phyloP scores from a whole-genome alignment of 2,888 invertebrate genomes.

The Loripinus fragilis region DNA sequence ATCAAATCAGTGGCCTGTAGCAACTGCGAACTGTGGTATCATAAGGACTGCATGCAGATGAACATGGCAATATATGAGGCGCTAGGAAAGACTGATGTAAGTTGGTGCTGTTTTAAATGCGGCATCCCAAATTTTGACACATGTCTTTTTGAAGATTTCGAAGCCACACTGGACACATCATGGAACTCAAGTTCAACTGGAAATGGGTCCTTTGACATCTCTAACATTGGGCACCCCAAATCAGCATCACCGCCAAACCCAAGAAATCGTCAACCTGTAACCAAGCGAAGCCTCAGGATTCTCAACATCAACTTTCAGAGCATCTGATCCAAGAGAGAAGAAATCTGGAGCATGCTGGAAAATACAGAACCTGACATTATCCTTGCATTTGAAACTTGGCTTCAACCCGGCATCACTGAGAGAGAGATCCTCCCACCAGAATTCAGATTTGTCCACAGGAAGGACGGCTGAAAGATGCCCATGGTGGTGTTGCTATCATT shows the following conservation, averaged over 20 bases:
- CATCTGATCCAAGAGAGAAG: conserved; percentile 19
- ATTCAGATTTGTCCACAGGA: conserved; percentile 8
- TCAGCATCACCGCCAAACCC: not conserved
- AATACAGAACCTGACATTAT: not conserved
- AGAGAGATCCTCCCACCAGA: conserved; percentile 12
- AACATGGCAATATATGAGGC: conserved; percentile 18
- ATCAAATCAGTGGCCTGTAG: not conserved
- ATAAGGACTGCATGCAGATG: conserved; percentile 6
- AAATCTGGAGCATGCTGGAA: not conserved
- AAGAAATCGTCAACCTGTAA: not conserved
- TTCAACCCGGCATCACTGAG: not conserved
- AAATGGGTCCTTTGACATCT: no score
- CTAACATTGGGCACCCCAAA: not conserved
- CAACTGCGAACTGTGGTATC: not conserved
- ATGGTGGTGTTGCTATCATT: conserved; percentile 42
- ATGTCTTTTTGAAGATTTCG: conserved; percentile 18
- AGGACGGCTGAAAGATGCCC: not conserved
- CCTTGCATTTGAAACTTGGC: conserved; percentile 10
- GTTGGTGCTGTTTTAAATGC: conserved; percentile 17
- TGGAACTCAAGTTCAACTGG: no score
- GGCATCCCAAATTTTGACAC: conserved; percentile 19
- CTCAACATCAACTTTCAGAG: no score
- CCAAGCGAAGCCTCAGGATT: not conserved
- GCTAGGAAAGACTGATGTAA: not conserved
- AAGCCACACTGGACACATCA: not conserved